phyloP scores from a whole-genome alignment of 30 jellyfish, hydroid and myxozoan genomes.

The Aurelia sp. region DNA sequence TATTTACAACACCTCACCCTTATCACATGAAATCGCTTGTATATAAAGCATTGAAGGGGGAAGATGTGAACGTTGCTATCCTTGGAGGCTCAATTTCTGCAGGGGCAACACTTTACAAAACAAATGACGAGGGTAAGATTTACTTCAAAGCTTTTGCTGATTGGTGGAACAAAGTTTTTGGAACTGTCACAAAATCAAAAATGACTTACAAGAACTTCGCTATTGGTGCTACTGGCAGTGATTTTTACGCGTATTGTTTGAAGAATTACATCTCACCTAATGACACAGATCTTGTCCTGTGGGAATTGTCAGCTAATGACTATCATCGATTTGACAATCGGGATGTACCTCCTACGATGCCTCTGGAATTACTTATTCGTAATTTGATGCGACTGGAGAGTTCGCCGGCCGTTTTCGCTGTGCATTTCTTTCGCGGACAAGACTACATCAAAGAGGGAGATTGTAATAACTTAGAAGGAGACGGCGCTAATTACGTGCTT shows the following conservation, averaged over 20 bases:
- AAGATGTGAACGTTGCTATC: constrained; percentile 71
- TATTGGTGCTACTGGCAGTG: constrained; percentile 98
- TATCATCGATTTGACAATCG: constrained; percentile 95
- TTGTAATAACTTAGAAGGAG: constrained; percentile 91
- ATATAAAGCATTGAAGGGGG: constrained; percentile 83
- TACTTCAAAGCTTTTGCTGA: constrained; percentile 81
- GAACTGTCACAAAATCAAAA: constrained; percentile 80
- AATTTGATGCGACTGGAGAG: constrained; percentile 74
- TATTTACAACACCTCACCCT: constrained; percentile 66
- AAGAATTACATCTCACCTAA: constrained; percentile 80
- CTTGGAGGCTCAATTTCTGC: constrained; percentile 98
- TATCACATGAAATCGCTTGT: constrained; percentile 69
- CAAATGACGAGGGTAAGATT: constrained; percentile 62
- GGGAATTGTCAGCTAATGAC: constrained; percentile 98
- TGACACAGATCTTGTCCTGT: constrained; percentile 82
- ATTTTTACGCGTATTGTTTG: constrained; percentile 94
- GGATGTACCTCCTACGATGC: constrained; percentile 98
- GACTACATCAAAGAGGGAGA: constrained; percentile 87
- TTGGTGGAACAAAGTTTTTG: constrained; percentile 90
- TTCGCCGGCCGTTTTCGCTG: constrained; percentile 85
- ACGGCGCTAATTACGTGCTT: constrained; percentile 87
- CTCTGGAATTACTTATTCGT: constrained; percentile 85
- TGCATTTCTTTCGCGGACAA: constrained; percentile 94
- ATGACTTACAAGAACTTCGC: constrained; percentile 68
- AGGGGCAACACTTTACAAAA: constrained; percentile 92